Conservation (phyloP, 2,888 invertebrate species). For the Troilus luridus region DNA sequence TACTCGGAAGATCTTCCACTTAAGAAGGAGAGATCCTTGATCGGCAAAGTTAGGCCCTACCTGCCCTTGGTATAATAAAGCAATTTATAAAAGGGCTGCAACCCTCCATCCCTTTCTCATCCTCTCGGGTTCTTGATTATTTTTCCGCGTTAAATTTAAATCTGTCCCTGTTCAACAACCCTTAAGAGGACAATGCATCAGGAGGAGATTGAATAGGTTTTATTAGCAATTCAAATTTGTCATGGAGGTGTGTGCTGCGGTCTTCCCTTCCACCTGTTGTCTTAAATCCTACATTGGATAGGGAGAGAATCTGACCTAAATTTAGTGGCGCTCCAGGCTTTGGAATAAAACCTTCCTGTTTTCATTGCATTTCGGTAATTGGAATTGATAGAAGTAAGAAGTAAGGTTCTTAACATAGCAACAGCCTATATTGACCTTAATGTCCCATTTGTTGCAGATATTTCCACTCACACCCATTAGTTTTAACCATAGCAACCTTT, state of each 20-base stretch:
- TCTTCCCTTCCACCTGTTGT: conserved; percentile 1
- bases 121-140: neutral
- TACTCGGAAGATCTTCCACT: neutral
- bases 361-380: neutral
- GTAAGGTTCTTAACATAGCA: too few species aligned
- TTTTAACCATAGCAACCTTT: too few species aligned
- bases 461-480: too few species aligned
- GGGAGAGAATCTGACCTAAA: neutral
- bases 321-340: neutral
- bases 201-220: conserved; percentile 34
- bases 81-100: conserved; percentile 40
- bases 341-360: neutral
- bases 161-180: conserved; percentile 36
- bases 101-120: neutral
- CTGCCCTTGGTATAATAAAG: conserved; percentile 18
- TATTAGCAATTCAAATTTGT: conserved; percentile 41
- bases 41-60: conserved; percentile 28
- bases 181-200: conserved; percentile 31
- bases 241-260: conserved; percentile 38
- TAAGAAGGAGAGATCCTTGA: conserved; percentile 18
- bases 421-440: too few species aligned
- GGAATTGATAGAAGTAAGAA: neutral
- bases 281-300: conserved; percentile 3
- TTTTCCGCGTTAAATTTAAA: conserved; percentile 47
- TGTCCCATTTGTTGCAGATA: too few species aligned